Conservation (phyloP, 2,797 vertebrate genomes). For the Ceyx erithaca region DNA sequence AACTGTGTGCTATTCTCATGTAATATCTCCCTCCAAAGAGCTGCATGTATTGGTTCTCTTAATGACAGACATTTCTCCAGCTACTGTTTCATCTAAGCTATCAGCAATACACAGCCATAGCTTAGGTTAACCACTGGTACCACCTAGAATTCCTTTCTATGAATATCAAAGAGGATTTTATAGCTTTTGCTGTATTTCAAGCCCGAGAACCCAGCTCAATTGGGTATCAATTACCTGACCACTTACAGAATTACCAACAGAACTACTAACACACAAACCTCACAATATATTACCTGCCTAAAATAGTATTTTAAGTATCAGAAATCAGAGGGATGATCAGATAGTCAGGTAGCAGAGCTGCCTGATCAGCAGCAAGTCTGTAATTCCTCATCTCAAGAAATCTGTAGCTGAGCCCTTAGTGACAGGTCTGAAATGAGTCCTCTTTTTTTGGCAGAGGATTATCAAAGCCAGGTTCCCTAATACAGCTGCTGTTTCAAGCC, state of each 20-base stretch:
- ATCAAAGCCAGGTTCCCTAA: neutral
- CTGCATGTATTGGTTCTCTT: neutral
- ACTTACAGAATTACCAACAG: constrained; percentile 31
- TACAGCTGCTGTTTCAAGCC: neutral
- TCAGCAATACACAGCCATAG: neutral
- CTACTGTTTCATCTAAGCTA: constrained; percentile 3
- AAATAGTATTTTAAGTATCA: constrained; percentile 19
- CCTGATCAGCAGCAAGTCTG: neutral
- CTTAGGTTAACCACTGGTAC: constrained; percentile 22
- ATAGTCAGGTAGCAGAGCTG: neutral
- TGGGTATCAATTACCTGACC: constrained; percentile 44
- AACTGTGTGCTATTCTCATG: neutral
- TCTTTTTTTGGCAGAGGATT: neutral
- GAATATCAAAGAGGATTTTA: constrained; percentile 27
- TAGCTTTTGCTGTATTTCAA: neutral
- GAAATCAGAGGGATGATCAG: constrained; percentile 22
- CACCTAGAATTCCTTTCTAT: neutral
- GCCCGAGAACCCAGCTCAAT: neutral
- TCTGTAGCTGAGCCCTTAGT: neutral
- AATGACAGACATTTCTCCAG: neutral
- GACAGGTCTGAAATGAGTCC: neutral
- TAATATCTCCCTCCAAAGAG: neutral
- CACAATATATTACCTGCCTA: neutral
- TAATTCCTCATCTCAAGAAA: constrained; percentile 21
- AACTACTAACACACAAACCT: constrained; percentile 9